phyloP scores from a whole-genome alignment of 2,888 invertebrate genomes.

The Clanis bilineata region DNA sequence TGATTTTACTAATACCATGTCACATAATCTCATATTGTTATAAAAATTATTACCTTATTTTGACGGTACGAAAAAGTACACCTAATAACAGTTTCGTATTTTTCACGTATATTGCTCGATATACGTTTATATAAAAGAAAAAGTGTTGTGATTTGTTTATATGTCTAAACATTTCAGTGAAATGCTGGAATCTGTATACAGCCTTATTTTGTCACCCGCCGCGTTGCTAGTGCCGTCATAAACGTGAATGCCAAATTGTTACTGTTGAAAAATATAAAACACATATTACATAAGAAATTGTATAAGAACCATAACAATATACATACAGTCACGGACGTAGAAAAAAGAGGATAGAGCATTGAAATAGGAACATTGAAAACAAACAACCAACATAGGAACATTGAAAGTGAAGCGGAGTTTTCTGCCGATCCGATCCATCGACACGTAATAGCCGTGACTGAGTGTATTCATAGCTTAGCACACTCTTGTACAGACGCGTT shows the following conservation, averaged over 20 bases:
- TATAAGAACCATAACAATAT: too few relatives aligned
- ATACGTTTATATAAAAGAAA: neutral
- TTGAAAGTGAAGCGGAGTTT: too few relatives aligned
- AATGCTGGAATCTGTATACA: neutral
- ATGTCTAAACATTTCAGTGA: slow-evolving; percentile 9
- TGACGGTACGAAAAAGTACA: neutral
- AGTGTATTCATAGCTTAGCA: too few relatives aligned
- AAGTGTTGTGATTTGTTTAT: neutral
- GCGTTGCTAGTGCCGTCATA: neutral
- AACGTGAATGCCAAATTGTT: slow-evolving; percentile 11
- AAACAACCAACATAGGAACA: too few relatives aligned
- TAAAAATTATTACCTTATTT: neutral
- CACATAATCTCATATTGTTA: neutral
- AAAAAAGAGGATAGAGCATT: too few relatives aligned
- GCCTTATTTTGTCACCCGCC: neutral
- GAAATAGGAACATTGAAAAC: too few relatives aligned
- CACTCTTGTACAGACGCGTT: too few relatives aligned
- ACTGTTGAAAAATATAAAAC: neutral
- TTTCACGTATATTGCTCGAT: neutral
- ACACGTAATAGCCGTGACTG: too few relatives aligned
- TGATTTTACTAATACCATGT: too few relatives aligned
- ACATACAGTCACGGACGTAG: too few relatives aligned
- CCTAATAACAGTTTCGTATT: neutral
- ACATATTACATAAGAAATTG: too few relatives aligned
- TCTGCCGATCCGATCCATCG: too few relatives aligned